phyloP scores from a whole-genome alignment of 1,140 invertebrate species.

The Plectus sambesii region DNA sequence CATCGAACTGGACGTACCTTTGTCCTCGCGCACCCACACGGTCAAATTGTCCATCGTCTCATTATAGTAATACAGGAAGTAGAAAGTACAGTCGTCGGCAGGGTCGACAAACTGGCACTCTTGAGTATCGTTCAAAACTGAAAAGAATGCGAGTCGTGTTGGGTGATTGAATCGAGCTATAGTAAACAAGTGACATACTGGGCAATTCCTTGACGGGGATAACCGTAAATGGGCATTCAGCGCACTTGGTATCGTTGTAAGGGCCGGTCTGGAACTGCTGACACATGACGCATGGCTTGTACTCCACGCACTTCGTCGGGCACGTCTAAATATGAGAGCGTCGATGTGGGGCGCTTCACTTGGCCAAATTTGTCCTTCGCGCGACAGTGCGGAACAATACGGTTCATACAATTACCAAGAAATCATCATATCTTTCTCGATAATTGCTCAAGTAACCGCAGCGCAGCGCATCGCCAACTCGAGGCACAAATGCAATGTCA shows the following conservation, averaged over 20 bases:
- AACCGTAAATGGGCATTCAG: constrained; percentile 43
- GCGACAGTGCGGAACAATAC: no score
- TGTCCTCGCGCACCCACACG: constrained; percentile 43
- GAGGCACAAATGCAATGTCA: no score
- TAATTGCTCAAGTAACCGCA: no score
- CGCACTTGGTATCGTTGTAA: constrained; percentile 55
- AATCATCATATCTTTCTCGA: no score
- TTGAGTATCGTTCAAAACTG: constrained; percentile 53
- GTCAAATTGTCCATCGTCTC: constrained; percentile 47
- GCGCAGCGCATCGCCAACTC: no score
- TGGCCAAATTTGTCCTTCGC: no score
- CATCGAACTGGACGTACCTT: no score
- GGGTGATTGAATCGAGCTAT: no score
- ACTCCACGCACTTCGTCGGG: constrained; percentile 69
- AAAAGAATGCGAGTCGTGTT: constrained; percentile 71
- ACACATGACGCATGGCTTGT: constrained; percentile 87
- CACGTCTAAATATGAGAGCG: constrained; percentile 65
- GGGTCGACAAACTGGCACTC: constrained; percentile 46
- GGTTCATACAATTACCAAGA: no score
- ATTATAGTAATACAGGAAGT: constrained; percentile 47
- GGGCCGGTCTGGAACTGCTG: constrained; percentile 68
- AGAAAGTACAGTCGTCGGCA: constrained; percentile 45
- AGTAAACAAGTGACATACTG: constrained; percentile 23
- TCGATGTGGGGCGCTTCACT: no score
- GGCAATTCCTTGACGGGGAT: constrained; percentile 45